Conservation (phyloP, 2,797 vertebrate species). For the Astyanax mexicanus region DNA sequence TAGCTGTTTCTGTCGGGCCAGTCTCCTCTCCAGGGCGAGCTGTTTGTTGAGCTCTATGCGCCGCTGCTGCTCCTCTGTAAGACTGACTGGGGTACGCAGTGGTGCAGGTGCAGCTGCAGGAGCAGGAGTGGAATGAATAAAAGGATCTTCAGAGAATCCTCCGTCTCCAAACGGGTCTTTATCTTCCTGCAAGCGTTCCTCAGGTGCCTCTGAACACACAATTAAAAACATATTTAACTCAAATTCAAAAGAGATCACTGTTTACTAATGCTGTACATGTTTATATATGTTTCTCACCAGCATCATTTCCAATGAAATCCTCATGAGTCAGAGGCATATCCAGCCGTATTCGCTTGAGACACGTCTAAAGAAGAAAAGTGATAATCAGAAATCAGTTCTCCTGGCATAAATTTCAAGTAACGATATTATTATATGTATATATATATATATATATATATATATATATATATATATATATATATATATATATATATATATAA, state of each 20-base stretch:
- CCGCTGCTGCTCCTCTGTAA: constrained; percentile 86
- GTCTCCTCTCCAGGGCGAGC: constrained; percentile 86
- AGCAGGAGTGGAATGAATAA: constrained; percentile 64
- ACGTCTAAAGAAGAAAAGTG: constrained; percentile 79
- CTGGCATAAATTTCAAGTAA: not conserved
- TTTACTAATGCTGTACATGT: not conserved
- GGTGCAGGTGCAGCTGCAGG: constrained; percentile 48
- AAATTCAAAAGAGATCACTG: not conserved
- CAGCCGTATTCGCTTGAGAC: constrained; percentile 93
- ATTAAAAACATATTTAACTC: not conserved
- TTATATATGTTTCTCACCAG: constrained; percentile 72
- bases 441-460: no score
- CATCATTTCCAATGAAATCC: constrained; percentile 81
- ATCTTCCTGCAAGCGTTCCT: constrained; percentile 43
- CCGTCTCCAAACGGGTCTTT: constrained; percentile 63
- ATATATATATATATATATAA: no score
- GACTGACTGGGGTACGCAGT: constrained; percentile 56
- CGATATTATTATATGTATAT: no score
- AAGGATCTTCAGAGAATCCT: constrained; percentile 51
- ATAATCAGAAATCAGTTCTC: not conserved
- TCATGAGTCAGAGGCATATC: constrained; percentile 92
- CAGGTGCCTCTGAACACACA: constrained; percentile 62
- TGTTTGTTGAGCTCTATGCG: constrained; percentile 88
- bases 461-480: no score
- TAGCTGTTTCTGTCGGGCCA: constrained; percentile 78